phyloP scores from a whole-genome alignment of 2,113 vertebrate genomes.

The Eublepharis macularius region DNA sequence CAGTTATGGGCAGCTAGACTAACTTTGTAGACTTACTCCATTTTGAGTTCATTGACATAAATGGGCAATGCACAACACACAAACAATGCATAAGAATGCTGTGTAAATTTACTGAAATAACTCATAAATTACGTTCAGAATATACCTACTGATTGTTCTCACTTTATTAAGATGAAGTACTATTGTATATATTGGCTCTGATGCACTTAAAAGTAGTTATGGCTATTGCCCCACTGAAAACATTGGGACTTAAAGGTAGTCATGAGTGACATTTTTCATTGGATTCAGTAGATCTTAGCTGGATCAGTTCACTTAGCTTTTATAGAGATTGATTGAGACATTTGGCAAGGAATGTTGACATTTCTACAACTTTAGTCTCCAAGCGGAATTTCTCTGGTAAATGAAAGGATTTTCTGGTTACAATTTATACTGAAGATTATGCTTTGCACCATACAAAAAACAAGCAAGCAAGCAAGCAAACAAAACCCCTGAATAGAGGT shows the following conservation, averaged over 20 bases:
- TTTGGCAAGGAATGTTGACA: constrained; percentile 3
- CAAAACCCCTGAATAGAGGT: constrained; percentile 31
- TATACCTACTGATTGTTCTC: neutral
- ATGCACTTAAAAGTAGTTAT: too few relatives aligned
- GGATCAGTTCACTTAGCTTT: neutral
- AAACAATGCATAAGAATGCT: too few relatives aligned
- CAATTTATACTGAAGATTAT: constrained; percentile 7
- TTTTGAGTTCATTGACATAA: too few relatives aligned
- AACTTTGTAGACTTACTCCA: too few relatives aligned
- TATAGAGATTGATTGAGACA: neutral
- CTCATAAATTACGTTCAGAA: too few relatives aligned
- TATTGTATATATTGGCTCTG: too few relatives aligned
- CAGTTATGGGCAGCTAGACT: too few relatives aligned
- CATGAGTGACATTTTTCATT: neutral
- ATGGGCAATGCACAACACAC: too few relatives aligned
- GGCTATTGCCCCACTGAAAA: neutral
- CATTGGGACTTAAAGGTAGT: too few relatives aligned
- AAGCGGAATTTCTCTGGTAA: constrained; percentile 29
- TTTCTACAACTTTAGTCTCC: neutral
- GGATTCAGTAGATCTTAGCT: neutral
- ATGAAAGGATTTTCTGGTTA: constrained; percentile 7
- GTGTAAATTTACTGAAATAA: too few relatives aligned
- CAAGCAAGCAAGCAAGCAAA: neutral
- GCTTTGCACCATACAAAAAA: neutral
- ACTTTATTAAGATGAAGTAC: neutral